Conservation (phyloP, 2,888 invertebrate species). For the Erannis defoliaria region DNA sequence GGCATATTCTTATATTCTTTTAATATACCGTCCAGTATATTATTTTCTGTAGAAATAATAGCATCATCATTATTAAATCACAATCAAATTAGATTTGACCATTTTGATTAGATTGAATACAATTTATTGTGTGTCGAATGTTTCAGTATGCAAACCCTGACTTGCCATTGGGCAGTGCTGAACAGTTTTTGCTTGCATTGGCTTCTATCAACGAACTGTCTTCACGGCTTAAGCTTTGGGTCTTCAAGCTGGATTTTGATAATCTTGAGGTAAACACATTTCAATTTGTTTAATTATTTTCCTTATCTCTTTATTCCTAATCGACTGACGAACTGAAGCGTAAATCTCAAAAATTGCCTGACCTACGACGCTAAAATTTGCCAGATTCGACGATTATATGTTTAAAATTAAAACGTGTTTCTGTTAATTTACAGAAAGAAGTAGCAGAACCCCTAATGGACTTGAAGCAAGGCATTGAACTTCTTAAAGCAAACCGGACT, state of each 20-base stretch:
- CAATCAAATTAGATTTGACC: not conserved
- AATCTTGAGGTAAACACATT: slow-evolving; percentile 92
- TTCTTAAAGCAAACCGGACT: slow-evolving; percentile 96
- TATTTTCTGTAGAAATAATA: too few relatives aligned
- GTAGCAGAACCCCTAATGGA: slow-evolving; percentile 99
- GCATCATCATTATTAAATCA: too few relatives aligned
- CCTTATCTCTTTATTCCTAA: not conserved
- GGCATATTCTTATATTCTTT: too few relatives aligned
- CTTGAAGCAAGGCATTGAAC: slow-evolving; percentile 98
- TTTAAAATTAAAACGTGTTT: not conserved
- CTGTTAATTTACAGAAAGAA: slow-evolving; percentile 89
- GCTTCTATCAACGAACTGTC: slow-evolving; percentile 98
- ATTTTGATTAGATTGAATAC: not conserved
- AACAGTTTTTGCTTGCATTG: slow-evolving; percentile 98
- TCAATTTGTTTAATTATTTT: not conserved
- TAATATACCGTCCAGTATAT: too few relatives aligned
- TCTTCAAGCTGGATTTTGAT: slow-evolving; percentile 99
- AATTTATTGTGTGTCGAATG: not conserved
- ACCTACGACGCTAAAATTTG: too few relatives aligned
- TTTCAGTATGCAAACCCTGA: slow-evolving; percentile 93
- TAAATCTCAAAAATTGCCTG: too few relatives aligned
- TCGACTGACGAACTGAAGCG: not conserved
- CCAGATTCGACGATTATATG: not conserved
- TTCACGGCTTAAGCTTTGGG: slow-evolving; percentile 97
- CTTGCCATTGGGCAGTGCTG: slow-evolving; percentile 97